Conservation (phyloP, 2,113 vertebrate species). For the Lates calcarifer region DNA sequence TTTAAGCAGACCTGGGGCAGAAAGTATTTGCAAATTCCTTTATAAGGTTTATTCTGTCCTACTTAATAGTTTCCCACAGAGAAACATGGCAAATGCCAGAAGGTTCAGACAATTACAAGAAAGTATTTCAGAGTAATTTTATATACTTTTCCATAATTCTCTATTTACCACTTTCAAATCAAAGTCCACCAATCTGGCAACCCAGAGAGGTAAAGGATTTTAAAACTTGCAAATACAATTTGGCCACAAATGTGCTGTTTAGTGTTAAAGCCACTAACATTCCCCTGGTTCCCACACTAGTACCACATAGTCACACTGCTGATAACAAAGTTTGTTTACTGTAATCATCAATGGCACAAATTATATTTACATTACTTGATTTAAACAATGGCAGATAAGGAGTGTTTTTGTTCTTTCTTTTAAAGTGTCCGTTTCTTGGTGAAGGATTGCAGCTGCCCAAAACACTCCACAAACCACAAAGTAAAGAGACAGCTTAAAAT, state of each 20-base stretch:
- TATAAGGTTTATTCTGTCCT: constrained; percentile 55
- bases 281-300: constrained; percentile 25
- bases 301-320: constrained; percentile 18
- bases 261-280: constrained; percentile 13
- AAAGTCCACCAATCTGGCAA: not conserved
- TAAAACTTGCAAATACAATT: constrained; percentile 32
- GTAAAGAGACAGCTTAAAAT: constrained; percentile 30
- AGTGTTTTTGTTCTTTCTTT: constrained; percentile 26
- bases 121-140: constrained; percentile 43
- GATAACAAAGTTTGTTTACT: constrained; percentile 30
- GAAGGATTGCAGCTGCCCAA: constrained; percentile 42
- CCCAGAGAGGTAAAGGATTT: not conserved
- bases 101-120: constrained; percentile 37
- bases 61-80: constrained; percentile 44
- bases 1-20: constrained; percentile 49
- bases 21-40: constrained; percentile 53
- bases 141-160: constrained; percentile 35
- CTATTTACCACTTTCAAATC: constrained; percentile 4
- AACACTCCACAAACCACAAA: constrained; percentile 34
- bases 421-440: constrained; percentile 11
- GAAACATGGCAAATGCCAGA: constrained; percentile 34
- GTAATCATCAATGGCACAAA: constrained; percentile 55
- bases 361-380: constrained; percentile 41
- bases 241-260: constrained; percentile 35
- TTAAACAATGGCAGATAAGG: constrained; percentile 33